phyloP scores from a whole-genome alignment of 92 coral and sea anemone species.

The Porites divaricata region DNA sequence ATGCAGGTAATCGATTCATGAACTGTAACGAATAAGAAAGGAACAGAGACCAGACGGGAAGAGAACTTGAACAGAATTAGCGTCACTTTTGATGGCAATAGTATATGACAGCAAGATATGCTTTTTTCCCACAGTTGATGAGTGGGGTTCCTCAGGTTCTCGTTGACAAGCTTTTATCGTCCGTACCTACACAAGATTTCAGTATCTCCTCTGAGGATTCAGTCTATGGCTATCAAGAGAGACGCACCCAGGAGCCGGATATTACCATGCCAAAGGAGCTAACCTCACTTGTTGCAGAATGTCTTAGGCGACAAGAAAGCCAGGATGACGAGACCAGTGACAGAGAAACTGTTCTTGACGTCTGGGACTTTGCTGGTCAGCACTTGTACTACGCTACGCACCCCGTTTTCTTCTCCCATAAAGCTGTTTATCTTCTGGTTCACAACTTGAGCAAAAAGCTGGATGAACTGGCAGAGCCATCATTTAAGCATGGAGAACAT shows the following conservation, averaged over 20 bases:
- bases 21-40: too few species aligned
- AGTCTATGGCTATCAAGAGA: constrained; percentile 5
- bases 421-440: constrained; percentile 49
- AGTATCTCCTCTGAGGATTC: not conserved
- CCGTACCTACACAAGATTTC: not conserved
- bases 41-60: too few species aligned
- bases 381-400: constrained; percentile 58
- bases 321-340: not conserved
- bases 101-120: not conserved
- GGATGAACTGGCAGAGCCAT: constrained; percentile 45
- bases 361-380: constrained; percentile 68
- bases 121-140: not conserved
- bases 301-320: not conserved
- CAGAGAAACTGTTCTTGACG: constrained; percentile 48
- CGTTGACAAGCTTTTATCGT: not conserved
- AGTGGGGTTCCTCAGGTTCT: not conserved
- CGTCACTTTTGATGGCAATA: too few species aligned
- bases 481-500: constrained; percentile 15
- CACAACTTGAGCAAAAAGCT: constrained; percentile 43
- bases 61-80: too few species aligned
- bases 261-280: constrained; percentile 32
- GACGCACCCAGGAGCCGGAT: not conserved
- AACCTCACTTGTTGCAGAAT: constrained; percentile 41
- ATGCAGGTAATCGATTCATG: too few species aligned
- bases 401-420: constrained; percentile 51